Percentiles rank a stretch among this genome's conserved stretches.
Conservation (phyloP, 1,140 invertebrate genomes). For the Rhagoletis zephyria region DNA sequence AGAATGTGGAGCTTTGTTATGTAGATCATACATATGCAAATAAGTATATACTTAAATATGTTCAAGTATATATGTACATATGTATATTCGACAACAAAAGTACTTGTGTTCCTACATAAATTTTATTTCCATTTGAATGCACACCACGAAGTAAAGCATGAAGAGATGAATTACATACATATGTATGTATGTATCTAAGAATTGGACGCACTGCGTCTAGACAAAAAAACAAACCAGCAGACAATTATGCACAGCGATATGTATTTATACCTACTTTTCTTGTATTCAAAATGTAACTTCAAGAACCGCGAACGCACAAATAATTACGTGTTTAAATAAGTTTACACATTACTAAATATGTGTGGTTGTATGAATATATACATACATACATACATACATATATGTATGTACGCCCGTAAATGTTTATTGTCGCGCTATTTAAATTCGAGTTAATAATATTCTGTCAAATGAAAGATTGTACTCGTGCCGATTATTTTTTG, state of each 20-base stretch:
- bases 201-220: background rate
- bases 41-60: no score
- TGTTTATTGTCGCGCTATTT: background rate
- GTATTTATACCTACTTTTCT: background rate
- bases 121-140: constrained; percentile 30
- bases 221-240: background rate
- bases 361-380: background rate
- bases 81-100: background rate
- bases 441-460: constrained; percentile 18
- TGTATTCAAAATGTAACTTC: background rate
- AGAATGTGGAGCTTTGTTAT: background rate
- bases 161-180: background rate
- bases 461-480: background rate
- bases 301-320: background rate
- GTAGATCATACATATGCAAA: no score
- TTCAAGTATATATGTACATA: background rate
- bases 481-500: background rate
- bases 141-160: background rate
- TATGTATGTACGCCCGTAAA: background rate
- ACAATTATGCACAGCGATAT: no score
- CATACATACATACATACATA: background rate
- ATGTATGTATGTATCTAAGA: no score
- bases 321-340: background rate
- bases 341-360: background rate
- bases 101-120: background rate